phyloP scores from a whole-genome alignment of 2,113 vertebrate species.

The Progne subis region DNA sequence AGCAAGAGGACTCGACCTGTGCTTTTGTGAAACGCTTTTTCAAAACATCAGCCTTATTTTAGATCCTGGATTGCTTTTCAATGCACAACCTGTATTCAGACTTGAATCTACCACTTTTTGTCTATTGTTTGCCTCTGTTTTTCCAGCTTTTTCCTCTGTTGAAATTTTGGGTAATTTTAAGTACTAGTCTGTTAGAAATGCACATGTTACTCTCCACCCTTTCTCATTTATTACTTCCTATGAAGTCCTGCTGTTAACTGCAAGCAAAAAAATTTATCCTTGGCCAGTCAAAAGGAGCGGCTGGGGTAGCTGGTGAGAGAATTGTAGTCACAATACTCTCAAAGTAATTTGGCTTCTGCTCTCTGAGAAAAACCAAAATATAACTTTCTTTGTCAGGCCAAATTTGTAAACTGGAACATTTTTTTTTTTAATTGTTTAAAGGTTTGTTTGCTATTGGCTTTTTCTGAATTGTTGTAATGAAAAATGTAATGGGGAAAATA shows the following conservation, averaged over 20 bases:
- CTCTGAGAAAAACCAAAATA: background rate
- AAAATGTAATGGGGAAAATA: background rate
- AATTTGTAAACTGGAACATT: background rate
- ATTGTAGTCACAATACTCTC: background rate
- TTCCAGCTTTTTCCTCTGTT: background rate
- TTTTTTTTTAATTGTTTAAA: background rate
- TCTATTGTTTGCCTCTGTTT: background rate
- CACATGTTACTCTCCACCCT: rapidly evolving
- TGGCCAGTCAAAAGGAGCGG: background rate
- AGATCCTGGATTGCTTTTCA: background rate
- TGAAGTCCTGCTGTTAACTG: background rate
- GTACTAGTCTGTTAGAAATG: background rate
- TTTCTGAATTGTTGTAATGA: background rate
- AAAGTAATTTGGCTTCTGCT: background rate
- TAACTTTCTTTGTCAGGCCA: background rate
- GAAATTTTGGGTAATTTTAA: background rate
- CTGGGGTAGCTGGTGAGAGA: background rate
- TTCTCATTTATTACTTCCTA: background rate
- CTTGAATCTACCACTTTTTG: background rate
- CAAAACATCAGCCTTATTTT: background rate
- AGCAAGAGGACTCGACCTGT: background rate
- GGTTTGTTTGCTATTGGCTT: background rate
- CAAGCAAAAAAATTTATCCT: background rate
- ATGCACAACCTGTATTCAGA: background rate
- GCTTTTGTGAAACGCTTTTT: background rate